Base-by-base conservation (phyloP, 2,797 vertebrate genomes). In the Denticeps clupeoides region DNA sequence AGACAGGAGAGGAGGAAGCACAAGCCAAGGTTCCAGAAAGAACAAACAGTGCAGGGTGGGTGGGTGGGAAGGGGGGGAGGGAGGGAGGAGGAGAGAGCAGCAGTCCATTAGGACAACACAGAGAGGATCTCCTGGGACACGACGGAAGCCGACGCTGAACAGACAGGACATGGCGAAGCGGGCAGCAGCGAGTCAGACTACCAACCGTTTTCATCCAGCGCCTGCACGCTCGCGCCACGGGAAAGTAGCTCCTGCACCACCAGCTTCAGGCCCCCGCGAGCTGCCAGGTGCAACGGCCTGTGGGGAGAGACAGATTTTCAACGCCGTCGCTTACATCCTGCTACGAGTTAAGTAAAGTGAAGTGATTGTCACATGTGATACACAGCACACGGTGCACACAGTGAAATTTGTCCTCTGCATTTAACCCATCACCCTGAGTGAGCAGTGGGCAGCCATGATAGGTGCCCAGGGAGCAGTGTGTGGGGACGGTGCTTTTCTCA, bases 251-350 rank as follows among this genome's bases (percentile, higher is more conserved):
- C 86, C 79, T 93, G 86, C 42, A 97, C 93, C 1, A 88, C 88
- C 66, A 77, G 76, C 81, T 95, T 97, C 59, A 96, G 82, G 46
- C 93, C 93, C 0, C 89, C 88, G n/a, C 83, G 86, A 7, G 89
- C 89, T 42, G 93, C 92, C 62, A 97, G 76, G 52, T 97, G 93
- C 48, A 97, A 88, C 47, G 94, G 91, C 47, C 94, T 98, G 60
- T 26, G 41, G 41, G 26, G 15, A 56, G 29, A 48, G 47, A 50
- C 57, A 60, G 37, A 22, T n/a, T n/a, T n/a, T n/a, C n/a, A n/a
- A n/a, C n/a, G n/a, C n/a, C n/a, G n/a, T n/a, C n/a, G n/a, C n/a
- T n/a, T n/a, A n/a, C n/a, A n/a, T n/a, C n/a, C n/a, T n/a, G n/a
- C n/a, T n/a, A n/a, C n/a, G n/a, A n/a, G n/a, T n/a, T n/a, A n/a